A percentile compares a stretch with the other conserved stretches of the same genome.
phyloP scores from a whole-genome alignment of 2,888 invertebrate genomes.

The Watsonalla cultraria region DNA sequence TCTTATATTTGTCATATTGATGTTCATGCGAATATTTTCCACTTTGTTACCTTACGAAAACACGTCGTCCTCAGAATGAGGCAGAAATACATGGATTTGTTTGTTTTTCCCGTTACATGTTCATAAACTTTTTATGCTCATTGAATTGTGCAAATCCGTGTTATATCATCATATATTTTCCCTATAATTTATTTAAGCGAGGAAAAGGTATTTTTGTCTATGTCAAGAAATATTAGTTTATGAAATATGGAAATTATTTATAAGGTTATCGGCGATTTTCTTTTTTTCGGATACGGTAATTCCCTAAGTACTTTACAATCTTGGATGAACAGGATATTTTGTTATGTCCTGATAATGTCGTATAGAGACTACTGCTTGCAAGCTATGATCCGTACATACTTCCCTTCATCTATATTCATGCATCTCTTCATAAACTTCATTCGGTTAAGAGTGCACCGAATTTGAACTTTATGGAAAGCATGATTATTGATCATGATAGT shows the following conservation, averaged over 20 bases:
- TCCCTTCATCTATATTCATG: too few species aligned
- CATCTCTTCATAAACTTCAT: too few species aligned
- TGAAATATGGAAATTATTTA: not conserved
- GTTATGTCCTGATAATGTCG: too few species aligned
- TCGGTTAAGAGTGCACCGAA: too few species aligned
- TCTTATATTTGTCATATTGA: too few species aligned
- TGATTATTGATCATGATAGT: too few species aligned
- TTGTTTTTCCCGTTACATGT: not conserved
- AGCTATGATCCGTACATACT: too few species aligned
- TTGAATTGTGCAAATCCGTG: not conserved
- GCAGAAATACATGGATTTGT: not conserved
- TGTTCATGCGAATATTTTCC: not conserved
- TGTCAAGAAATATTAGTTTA: not conserved
- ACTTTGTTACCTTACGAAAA: not conserved
- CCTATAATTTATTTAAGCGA: conserved; percentile 1
- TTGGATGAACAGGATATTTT: too few species aligned
- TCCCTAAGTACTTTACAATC: too few species aligned
- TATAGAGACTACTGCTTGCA: too few species aligned
- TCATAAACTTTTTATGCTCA: conserved; percentile 9
- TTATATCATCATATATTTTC: not conserved
- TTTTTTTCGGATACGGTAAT: too few species aligned
- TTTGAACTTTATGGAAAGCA: too few species aligned
- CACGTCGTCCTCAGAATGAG: not conserved
- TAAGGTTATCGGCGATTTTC: not conserved
- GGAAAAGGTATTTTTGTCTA: not conserved